Base-by-base conservation (phyloP, 1,140 invertebrate genomes). In the Papilio polytes region DNA sequence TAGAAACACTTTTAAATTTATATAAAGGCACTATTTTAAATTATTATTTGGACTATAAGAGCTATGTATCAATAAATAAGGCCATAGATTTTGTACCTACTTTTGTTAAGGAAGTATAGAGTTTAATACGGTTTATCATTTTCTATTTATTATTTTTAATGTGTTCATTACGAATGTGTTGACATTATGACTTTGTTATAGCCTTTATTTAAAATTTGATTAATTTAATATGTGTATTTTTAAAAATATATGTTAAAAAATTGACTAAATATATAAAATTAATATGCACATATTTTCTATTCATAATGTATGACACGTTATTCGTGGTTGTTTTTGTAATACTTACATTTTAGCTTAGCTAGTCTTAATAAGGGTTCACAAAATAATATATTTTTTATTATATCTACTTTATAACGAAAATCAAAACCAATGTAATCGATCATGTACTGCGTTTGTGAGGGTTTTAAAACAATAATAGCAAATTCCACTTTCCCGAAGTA, bases 281-380 rank as follows among this genome's bases (percentile, higher is more conserved):
- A 59, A 78, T 18, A 51, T 76, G 53, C 76, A 59, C 76, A 78
- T 59, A 46, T 59, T 77, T 63, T 66, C 18, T 78, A 59, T 56
- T 78, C 46, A 74, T 48, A 74, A 77, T 51, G 46, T 77, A 53
- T 78, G 53, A 63, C 77, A 44, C 53, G 53, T 46, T 66, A 20
- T 78, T 78, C 20, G 36, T 41, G 82, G 82, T 85, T 81, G 78
- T 85, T 85, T 77, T 70, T 77, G 51, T 63, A 80, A 80, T 51
- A 80, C 20, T 72, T 80, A 59, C 36, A 48, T 66, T 70, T 70
- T 80, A 73, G 78, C 22, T 66, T 73, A 80, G 44, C 48, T 80
- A 80, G 56, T 77, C 73, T 66, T 77, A 66, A 76, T 81, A 76
- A 78, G 77, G 77, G 56, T 66, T 78, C 56, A 78, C 77, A 78